Evolutionary conservation across 2,113 vertebrate species (phyloP), one percentile per base, ranked within the genome.

Genomic region (Semnornis frantzii): DNA sequence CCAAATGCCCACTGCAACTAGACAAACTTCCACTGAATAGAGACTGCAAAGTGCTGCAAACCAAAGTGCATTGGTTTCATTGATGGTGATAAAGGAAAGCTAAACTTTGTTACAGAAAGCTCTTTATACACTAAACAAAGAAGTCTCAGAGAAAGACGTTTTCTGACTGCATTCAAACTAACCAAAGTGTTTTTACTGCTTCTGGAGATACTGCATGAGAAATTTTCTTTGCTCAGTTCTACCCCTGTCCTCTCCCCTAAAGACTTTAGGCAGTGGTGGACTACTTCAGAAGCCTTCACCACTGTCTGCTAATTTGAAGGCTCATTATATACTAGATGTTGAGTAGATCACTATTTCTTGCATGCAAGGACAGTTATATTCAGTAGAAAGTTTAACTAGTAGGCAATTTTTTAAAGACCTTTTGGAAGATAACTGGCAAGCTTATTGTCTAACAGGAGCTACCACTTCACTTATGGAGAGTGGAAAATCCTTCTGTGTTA

Each of bases 291-390:
- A 46, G 28, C 57, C 44, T 82, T 70, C 72, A 77, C 7, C 69
- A 15, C 64, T 8, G 9, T 21, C 25, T 69, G 37, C 57, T 87
- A 12, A 64, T 68, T 27, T 60, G 76, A 60, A 94, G 69, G 73
- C 37, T 95, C 27, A 5, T 68, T 78, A 69, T 13, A 90, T 5
- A 23, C 34, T 52, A 87, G 85, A 52, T 88, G 46, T 76, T 82
- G 19, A 85, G 55, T 72, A 93, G 27, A 21, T 70, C 31, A 39
- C 34, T 88, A 93, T 39, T 86, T 87, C 39, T 57, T 78, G 92
- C 96, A 96, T 96, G 96, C 95, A 94, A 93, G 37, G 52, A 71
- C 79, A 95, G 90, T 75, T 95, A 94, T n/a, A 89, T 84, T 94
- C 94, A 92, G 90, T 82, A 95, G 90, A 91, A 77, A 70, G 85